phyloP scores from a whole-genome alignment of 2,888 invertebrate species.

The Cataglyphis albicans region DNA sequence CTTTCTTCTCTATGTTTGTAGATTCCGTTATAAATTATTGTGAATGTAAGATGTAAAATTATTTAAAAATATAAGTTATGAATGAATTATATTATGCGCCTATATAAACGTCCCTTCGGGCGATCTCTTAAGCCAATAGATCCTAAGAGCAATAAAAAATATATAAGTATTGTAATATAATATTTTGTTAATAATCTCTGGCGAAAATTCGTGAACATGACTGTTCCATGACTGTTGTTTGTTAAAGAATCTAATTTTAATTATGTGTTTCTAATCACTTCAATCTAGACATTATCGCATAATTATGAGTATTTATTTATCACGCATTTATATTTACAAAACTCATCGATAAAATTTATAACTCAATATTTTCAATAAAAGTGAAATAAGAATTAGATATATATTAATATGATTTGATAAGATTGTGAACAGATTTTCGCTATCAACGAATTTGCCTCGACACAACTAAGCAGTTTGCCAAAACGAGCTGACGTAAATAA shows the following conservation, averaged over 20 bases:
- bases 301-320: slow-evolving; percentile 35
- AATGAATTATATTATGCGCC: slow-evolving; percentile 72
- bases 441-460: slow-evolving; percentile 79
- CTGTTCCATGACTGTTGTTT: slow-evolving; percentile 78
- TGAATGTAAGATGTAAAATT: slow-evolving; percentile 63
- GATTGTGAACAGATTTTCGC: slow-evolving; percentile 78
- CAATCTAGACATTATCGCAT: slow-evolving; percentile 36
- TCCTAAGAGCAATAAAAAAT: slow-evolving; percentile 83
- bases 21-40: slow-evolving; percentile 63
- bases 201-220: slow-evolving; percentile 82
- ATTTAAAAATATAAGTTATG: slow-evolving; percentile 69
- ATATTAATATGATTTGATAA: slow-evolving; percentile 47
- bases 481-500: slow-evolving; percentile 75
- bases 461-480: slow-evolving; percentile 76
- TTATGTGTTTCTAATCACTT: slow-evolving; percentile 69
- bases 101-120: slow-evolving; percentile 71
- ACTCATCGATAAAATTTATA: neutral
- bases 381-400: neutral
- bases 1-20: slow-evolving; percentile 54
- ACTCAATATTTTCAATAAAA: slow-evolving; percentile 15
- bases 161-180: slow-evolving; percentile 84
- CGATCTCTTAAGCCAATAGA: slow-evolving; percentile 83
- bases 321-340: slow-evolving; percentile 35
- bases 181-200: slow-evolving; percentile 84
- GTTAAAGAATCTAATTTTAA: slow-evolving; percentile 76